A percentile compares a stretch with the other conserved stretches of the same genome.
These are phyloP conservation scores for Myzus persicae DNA, from an alignment of 1,140 invertebrate genomes.

Conservation along the genomic window DNA sequence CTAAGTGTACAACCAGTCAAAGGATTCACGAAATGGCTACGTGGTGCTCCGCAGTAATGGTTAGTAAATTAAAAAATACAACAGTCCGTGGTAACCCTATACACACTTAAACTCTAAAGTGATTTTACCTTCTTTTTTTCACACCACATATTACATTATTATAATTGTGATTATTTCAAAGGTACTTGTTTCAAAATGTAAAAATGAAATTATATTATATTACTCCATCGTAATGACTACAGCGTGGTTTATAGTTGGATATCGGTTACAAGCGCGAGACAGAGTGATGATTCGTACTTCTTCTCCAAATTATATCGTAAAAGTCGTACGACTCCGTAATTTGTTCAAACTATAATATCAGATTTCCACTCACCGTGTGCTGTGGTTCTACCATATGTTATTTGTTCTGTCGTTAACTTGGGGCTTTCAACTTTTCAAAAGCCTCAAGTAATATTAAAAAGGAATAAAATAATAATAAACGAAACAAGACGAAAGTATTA, in stretches of 20 bases:
- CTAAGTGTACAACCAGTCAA: conserved; percentile 2
- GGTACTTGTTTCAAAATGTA: background rate
- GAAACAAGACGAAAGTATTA: background rate
- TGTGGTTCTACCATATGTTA: background rate
- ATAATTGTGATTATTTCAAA: background rate
- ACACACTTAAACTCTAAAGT: background rate
- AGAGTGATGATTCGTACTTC: background rate
- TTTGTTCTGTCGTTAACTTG: background rate
- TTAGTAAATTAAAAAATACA: conserved; percentile 1
- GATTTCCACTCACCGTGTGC: background rate
- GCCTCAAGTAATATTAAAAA: background rate
- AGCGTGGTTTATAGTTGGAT: background rate
- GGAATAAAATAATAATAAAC: background rate
- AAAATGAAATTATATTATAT: background rate
- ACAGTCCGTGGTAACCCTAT: background rate
- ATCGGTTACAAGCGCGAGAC: background rate
- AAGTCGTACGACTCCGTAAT: background rate
- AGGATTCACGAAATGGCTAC: background rate
- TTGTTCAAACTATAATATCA: background rate
- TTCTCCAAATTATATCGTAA: conserved; percentile 8
- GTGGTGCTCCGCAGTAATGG: conserved; percentile 51
- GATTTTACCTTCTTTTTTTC: background rate
- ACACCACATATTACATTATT: background rate
- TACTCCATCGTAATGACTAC: background rate
- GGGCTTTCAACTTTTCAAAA: background rate